Evolutionary conservation across 2,888 invertebrate species (phyloP).

Genomic region (Griposia aprilina): DNA sequence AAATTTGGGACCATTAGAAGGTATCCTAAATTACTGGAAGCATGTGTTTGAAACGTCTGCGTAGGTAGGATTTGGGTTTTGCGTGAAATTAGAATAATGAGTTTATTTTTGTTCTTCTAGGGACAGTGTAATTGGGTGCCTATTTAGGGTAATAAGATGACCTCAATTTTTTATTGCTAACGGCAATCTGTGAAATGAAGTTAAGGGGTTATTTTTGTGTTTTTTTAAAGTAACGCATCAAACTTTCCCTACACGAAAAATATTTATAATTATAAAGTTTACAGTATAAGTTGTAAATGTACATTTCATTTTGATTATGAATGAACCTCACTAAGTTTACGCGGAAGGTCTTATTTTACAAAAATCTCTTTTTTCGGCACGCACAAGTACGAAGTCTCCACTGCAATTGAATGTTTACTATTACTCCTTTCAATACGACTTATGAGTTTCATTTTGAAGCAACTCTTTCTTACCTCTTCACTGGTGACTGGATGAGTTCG

Average conservation of each 20-base stretch:
- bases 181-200: not conserved
- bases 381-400: no score
- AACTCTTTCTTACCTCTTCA: slow-evolving; percentile 86
- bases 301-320: no score
- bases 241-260: no score
- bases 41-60: slow-evolving; percentile 46
- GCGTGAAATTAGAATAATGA: slow-evolving; percentile 17
- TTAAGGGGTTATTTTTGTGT: not conserved
- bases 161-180: not conserved
- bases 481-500: slow-evolving; percentile 91
- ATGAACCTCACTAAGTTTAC: no score
- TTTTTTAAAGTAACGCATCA: not conserved
- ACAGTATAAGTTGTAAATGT: no score
- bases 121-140: not conserved
- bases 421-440: not conserved
- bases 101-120: slow-evolving; percentile 20
- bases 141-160: not conserved
- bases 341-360: no score
- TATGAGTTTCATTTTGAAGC: not conserved
- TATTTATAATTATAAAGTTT: not conserved
- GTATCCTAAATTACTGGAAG: slow-evolving; percentile 33
- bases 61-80: slow-evolving; percentile 28
- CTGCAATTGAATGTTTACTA: no score
- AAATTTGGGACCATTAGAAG: slow-evolving; percentile 36
- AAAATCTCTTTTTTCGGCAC: no score